Percentiles rank a stretch among this genome's conserved stretches.
phyloP scores from a whole-genome alignment of 2,888 invertebrate genomes.

The Cyclophora punctaria region DNA sequence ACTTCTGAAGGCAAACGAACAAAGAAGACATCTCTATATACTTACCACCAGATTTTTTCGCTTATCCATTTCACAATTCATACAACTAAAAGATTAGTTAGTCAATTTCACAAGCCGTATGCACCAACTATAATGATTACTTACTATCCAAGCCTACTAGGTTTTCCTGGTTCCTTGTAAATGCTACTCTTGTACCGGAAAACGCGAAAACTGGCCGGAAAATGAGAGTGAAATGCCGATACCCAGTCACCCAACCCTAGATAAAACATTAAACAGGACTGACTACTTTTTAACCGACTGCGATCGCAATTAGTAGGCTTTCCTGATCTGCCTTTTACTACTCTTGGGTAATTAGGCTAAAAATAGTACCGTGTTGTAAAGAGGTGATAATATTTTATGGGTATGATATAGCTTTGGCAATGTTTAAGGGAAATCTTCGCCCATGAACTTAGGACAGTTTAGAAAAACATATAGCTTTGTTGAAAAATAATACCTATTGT shows the following conservation, averaged over 20 bases:
- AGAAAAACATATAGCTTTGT: too few species aligned
- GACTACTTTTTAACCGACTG: constrained; percentile 18
- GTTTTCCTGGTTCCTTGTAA: constrained; percentile 44
- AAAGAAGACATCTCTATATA: too few species aligned
- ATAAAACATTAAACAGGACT: constrained; percentile 16
- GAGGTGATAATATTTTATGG: too few species aligned
- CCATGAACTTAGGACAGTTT: too few species aligned
- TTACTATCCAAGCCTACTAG: constrained; percentile 22
- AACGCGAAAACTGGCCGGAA: constrained; percentile 40
- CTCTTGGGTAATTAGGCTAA: constrained; percentile 10
- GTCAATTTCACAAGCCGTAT: constrained; percentile 1
- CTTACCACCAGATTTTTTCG: too few species aligned
- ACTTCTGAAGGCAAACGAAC: too few species aligned
- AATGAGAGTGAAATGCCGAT: constrained; percentile 41
- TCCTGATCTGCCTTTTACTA: constrained; percentile 26
- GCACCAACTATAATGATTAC: constrained; percentile 30
- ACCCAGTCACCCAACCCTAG: constrained; percentile 25
- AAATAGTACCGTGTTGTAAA: constrained; percentile 5
- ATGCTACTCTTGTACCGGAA: constrained; percentile 30
- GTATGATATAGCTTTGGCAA: too few species aligned
- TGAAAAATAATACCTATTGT: too few species aligned
- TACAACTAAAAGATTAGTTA: too few species aligned
- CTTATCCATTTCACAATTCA: too few species aligned
- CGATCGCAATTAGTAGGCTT: constrained; percentile 29
- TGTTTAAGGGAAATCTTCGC: too few species aligned